Evolutionary conservation across 1,140 invertebrate species (phyloP).

Genomic region (Metopolophium dirhodum): DNA sequence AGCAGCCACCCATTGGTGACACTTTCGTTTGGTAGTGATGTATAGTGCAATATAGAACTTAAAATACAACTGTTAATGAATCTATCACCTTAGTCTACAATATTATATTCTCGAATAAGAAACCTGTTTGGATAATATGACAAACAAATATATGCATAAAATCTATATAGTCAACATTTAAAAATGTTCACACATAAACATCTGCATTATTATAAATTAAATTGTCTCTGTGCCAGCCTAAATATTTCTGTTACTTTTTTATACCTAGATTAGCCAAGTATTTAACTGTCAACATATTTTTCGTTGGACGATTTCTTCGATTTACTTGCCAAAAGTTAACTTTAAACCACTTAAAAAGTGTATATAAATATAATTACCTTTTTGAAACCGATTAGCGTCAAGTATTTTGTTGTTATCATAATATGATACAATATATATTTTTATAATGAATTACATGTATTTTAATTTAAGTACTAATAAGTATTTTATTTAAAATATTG

Average conservation of each 20-base stretch:
- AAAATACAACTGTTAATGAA: not conserved
- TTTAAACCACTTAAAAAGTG: not conserved
- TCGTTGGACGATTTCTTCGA: not conserved
- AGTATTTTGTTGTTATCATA: not conserved
- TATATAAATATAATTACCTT: not conserved
- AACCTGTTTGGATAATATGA: not conserved
- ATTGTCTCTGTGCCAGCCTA: slow-evolving; percentile 13
- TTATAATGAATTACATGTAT: not conserved
- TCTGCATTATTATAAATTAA: slow-evolving; percentile 25
- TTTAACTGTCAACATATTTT: slow-evolving; percentile 20
- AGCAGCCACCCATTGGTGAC: too few species aligned
- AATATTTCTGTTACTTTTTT: not conserved
- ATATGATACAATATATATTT: not conserved
- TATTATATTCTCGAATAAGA: not conserved
- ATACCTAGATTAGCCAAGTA: not conserved
- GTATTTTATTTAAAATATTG: not conserved
- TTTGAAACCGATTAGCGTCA: not conserved
- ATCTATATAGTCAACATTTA: not conserved
- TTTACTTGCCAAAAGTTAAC: slow-evolving; percentile 7
- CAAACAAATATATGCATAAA: not conserved
- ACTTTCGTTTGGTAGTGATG: too few species aligned
- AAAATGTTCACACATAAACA: not conserved
- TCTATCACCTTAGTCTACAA: not conserved
- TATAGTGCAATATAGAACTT: not conserved
- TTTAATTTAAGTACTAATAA: not conserved